Evolutionary conservation across 2,113 vertebrate genomes (phyloP).

Genomic region (Tragulus kanchil): DNA sequence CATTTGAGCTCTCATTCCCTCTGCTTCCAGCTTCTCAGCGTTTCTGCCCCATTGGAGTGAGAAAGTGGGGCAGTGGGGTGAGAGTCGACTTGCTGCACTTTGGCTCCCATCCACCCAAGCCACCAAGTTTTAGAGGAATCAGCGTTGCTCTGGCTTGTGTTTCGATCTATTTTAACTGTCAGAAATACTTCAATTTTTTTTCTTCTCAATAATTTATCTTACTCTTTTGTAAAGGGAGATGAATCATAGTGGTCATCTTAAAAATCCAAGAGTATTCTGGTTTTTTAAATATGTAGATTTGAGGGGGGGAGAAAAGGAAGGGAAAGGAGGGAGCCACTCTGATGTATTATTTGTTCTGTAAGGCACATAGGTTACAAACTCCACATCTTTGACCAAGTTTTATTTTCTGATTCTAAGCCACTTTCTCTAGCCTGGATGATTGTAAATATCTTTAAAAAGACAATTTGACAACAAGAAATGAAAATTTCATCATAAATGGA

Average conservation of each 20-base stretch:
- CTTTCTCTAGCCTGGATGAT: conserved; percentile 28
- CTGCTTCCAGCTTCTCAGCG: neutral
- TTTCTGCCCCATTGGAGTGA: neutral
- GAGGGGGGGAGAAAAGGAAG: neutral
- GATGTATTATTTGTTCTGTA: neutral
- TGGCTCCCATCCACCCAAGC: neutral
- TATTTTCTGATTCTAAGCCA: neutral
- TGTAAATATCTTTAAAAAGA: neutral
- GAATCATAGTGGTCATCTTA: neutral
- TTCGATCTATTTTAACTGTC: neutral
- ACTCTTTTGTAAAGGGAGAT: neutral
- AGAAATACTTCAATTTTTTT: neutral
- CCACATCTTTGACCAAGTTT: neutral
- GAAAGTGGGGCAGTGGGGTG: too few relatives aligned
- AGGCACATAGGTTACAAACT: neutral
- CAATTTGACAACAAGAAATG: neutral
- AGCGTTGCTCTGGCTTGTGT: neutral
- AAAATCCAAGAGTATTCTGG: neutral
- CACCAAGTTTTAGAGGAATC: neutral
- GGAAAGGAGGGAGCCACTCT: neutral
- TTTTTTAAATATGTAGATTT: neutral
- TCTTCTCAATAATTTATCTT: conserved; percentile 14
- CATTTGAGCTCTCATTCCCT: neutral
- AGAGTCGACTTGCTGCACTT: neutral
- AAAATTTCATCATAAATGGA: neutral